Base-by-base conservation (phyloP, 2,888 invertebrate genomes). In the Phoronis australis region DNA sequence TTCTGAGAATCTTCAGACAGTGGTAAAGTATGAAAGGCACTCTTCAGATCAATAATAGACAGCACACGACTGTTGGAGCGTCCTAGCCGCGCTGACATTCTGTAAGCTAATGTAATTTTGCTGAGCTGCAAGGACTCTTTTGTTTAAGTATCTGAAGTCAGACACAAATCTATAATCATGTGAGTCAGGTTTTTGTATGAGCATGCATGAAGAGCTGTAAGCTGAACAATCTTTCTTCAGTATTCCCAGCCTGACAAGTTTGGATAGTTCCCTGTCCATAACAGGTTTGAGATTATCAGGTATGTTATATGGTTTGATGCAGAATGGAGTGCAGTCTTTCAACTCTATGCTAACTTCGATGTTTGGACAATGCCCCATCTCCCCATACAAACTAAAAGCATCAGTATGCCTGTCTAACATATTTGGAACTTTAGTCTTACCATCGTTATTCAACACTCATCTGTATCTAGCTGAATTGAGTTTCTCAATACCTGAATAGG, bases 321-420 rank as follows among this genome's bases (percentile, higher is more conserved):
- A 20, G 24, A 42, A 42, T 23, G 42, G 42, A 4, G 9, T 4
- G 24, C 4, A 9, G 21, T 42, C 42, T 21, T 4, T 20, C 18
- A 23, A 25, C 21, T 42, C 23, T 9, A 42, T 9, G 24, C 24
- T 25, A 25, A 42, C 42, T 9, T 4, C 4, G n/a, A 42, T 23
- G n/a, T 42, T n/a, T 9, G 42, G 21, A 20, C 42, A 42, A 4
- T 42, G 4, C 3, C 42, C 42, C 22, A 42, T 4, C n/a, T 42
- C 42, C 5, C 42, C 42, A 42, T 42, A 42, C n/a, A 42, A 42
- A 20, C 42, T 42, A n/a, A 42, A 42, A 4, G 42, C 42, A 15
- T 42, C 42, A 4, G 23, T 22, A 6, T 24, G 42, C 24, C n/a
- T 42, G 4, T n/a, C 4, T n/a, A 42, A 25, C 24, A 42, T 23